Conservation (phyloP, 2,113 vertebrate genomes). For the Cheirogaleus medius region DNA sequence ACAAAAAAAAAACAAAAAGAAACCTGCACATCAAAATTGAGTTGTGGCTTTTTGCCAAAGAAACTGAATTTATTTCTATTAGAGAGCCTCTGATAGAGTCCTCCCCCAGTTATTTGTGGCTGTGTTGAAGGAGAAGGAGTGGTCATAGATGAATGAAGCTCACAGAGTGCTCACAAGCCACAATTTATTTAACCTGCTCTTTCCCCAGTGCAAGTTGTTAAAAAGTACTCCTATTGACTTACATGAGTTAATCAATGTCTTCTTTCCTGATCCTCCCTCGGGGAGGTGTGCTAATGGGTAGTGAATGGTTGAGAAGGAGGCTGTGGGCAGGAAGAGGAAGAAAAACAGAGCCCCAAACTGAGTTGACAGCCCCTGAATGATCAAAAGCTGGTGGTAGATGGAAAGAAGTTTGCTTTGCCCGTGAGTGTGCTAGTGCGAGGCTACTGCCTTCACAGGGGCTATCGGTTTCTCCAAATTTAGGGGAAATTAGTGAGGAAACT, state of each 20-base stretch:
- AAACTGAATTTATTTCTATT: background rate
- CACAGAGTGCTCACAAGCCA: background rate
- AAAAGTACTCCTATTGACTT: conserved; percentile 34
- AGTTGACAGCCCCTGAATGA: background rate
- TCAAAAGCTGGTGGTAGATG: background rate
- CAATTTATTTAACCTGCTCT: background rate
- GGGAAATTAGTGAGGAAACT: background rate
- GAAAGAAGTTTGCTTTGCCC: background rate
- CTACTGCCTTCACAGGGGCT: background rate
- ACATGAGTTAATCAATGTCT: conserved; percentile 47
- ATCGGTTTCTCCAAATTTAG: background rate
- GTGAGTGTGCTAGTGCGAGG: background rate
- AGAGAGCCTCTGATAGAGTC: background rate
- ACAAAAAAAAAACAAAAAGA: background rate
- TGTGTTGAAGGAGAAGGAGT: background rate
- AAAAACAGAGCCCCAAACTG: background rate
- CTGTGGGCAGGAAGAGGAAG: conserved; percentile 46
- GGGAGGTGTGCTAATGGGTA: conserved; percentile 9
- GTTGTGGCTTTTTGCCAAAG: background rate
- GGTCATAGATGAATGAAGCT: background rate
- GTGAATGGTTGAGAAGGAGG: background rate
- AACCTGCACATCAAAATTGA: background rate
- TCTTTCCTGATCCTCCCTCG: background rate
- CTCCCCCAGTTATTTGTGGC: background rate
- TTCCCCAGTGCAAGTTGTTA: background rate